A percentile compares a stretch with the other conserved stretches of the same genome.
phyloP scores from a whole-genome alignment of 2,797 vertebrate species.

The Oreochromis grahami region DNA sequence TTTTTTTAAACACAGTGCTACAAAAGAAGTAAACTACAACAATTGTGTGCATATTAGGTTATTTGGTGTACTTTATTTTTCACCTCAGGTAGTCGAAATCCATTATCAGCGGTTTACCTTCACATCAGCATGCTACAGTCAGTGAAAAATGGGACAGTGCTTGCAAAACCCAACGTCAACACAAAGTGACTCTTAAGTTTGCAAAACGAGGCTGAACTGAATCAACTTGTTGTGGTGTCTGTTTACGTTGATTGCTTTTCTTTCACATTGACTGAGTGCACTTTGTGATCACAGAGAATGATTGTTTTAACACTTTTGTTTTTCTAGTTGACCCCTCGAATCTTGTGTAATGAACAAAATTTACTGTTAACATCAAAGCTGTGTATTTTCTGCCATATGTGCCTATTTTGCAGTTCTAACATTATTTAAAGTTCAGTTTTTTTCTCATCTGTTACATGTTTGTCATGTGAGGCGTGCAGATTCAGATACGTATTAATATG shows the following conservation, averaged over 20 bases:
- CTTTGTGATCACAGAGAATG: conserved; percentile 31
- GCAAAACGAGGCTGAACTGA: not conserved
- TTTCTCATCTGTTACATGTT: conserved; percentile 32
- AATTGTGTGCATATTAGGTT: not conserved
- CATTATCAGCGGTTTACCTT: not conserved
- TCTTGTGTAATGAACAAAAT: conserved; percentile 13
- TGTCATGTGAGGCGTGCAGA: conserved; percentile 8
- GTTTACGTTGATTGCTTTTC: not conserved
- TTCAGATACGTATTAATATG: conserved; percentile 18
- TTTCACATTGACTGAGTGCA: not conserved
- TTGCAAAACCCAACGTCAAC: not conserved
- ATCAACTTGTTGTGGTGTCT: conserved; percentile 4
- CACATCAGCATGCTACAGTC: conserved; percentile 38
- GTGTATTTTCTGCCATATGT: conserved; percentile 64
- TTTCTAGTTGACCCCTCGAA: not conserved
- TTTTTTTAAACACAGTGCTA: not conserved
- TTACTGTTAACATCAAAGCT: conserved; percentile 27
- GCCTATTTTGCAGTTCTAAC: conserved; percentile 64
- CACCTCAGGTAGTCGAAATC: not conserved
- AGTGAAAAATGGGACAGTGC: not conserved
- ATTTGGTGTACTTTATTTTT: conserved; percentile 2
- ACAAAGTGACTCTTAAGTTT: conserved; percentile 4
- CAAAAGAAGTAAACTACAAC: not conserved
- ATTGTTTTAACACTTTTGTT: not conserved
- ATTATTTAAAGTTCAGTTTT: conserved; percentile 15